phyloP scores from a whole-genome alignment of 2,888 invertebrate species.

The Hedychridium roseum region DNA sequence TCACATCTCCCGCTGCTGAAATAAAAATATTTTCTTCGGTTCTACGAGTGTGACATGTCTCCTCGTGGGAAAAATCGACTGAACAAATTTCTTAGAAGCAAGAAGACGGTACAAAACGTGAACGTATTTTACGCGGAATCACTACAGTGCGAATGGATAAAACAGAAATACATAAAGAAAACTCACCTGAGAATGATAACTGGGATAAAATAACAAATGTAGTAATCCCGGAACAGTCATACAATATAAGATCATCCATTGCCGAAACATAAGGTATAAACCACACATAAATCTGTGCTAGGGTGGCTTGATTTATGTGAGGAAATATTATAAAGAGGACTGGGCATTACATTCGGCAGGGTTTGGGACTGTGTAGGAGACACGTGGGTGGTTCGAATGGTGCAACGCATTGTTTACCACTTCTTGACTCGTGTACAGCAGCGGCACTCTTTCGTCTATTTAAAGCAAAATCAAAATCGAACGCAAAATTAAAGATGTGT shows the following conservation, averaged over 20 bases:
- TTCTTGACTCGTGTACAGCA: slow-evolving; percentile 62
- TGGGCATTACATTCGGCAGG: slow-evolving; percentile 35
- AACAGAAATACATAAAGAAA: slow-evolving; percentile 20
- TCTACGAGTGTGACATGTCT: too few relatives aligned
- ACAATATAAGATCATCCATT: slow-evolving; percentile 34
- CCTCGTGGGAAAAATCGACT: too few relatives aligned
- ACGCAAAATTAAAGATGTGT: slow-evolving; percentile 46
- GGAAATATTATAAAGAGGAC: slow-evolving; percentile 34
- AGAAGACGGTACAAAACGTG: slow-evolving; percentile 3
- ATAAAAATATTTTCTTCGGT: slow-evolving; percentile 14
- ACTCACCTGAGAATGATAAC: slow-evolving; percentile 56
- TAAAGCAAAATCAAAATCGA: slow-evolving; percentile 41
- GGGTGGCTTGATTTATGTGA: slow-evolving; percentile 27
- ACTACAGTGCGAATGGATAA: slow-evolving; percentile 1
- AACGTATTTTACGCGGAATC: neutral
- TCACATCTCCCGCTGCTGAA: slow-evolving; percentile 72
- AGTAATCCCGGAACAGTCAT: slow-evolving; percentile 44
- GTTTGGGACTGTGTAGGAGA: slow-evolving; percentile 47
- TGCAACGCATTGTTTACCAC: slow-evolving; percentile 63
- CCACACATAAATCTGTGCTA: slow-evolving; percentile 35
- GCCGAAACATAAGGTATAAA: slow-evolving; percentile 29
- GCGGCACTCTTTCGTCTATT: slow-evolving; percentile 62
- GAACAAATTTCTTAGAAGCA: neutral
- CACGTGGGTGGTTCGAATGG: slow-evolving; percentile 57
- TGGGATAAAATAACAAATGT: slow-evolving; percentile 55